phyloP scores from a whole-genome alignment of 2,113 vertebrate species.

The Euleptes europaea region DNA sequence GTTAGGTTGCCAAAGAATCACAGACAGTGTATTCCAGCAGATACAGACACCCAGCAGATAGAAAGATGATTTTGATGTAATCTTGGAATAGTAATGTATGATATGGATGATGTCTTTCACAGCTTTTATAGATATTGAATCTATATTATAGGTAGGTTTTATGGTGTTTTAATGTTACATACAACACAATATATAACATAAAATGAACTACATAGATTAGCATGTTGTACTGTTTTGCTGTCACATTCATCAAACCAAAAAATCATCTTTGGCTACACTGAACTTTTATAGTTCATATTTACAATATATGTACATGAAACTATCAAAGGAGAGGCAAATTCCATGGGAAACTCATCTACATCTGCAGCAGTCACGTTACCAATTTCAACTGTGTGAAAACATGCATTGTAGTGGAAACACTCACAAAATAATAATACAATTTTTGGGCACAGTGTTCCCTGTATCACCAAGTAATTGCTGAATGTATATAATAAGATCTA shows the following conservation, averaged over 20 bases:
- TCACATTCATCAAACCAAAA: neutral
- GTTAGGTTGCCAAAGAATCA: neutral
- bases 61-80: constrained; percentile 15
- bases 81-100: constrained; percentile 13
- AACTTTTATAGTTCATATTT: neutral
- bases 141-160: neutral
- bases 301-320: neutral
- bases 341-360: neutral
- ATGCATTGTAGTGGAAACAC: constrained; percentile 4
- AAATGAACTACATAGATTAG: neutral
- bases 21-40: neutral
- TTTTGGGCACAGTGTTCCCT: neutral
- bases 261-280: constrained; percentile 6
- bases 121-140: constrained; percentile 29
- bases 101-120: neutral
- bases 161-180: neutral
- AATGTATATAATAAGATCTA: constrained; percentile 16
- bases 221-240: neutral
- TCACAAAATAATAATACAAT: neutral
- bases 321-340: constrained; percentile 27
- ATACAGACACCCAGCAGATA: neutral
- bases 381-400: constrained; percentile 8
- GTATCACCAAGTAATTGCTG: neutral
- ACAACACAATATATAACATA: constrained; percentile 11
- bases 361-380: constrained; percentile 18